These are phyloP conservation scores for Parauchenoglanis ngamensis DNA, from an alignment of 2,797 vertebrate genomes.

Conservation along the genomic window DNA sequence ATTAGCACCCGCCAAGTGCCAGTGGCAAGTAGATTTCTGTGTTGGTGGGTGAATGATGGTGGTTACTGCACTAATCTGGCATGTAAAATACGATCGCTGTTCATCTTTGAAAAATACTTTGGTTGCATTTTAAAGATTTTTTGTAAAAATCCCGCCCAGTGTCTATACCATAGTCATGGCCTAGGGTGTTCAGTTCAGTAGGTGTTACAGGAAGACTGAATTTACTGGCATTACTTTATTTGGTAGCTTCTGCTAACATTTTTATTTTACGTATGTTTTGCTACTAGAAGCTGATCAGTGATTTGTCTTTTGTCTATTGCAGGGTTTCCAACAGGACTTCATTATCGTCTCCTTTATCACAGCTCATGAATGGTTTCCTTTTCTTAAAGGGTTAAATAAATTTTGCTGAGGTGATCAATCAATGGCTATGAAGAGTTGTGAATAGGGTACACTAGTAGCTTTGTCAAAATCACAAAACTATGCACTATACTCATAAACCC, in stretches of 20 bases:
- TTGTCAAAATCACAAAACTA: neutral
- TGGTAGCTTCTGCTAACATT: neutral
- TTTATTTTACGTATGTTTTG: neutral
- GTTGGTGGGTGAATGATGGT: too few species aligned
- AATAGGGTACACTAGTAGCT: neutral
- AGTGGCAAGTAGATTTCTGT: too few species aligned
- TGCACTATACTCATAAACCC: neutral
- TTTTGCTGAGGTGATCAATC: neutral
- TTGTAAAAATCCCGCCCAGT: too few species aligned
- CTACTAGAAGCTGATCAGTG: neutral
- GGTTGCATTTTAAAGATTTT: too few species aligned
- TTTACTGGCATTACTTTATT: neutral
- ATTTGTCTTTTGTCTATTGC: neutral
- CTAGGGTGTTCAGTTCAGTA: neutral
- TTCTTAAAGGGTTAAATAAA: neutral
- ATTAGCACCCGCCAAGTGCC: too few species aligned
- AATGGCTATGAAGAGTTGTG: neutral
- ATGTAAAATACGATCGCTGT: too few species aligned
- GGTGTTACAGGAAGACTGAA: neutral
- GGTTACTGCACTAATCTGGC: too few species aligned
- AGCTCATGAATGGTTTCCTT: neutral
- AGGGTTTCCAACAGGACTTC: neutral
- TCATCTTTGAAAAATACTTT: too few species aligned
- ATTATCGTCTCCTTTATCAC: neutral
- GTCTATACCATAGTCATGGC: too few species aligned